Percentiles rank a stretch among this genome's conserved stretches.
Conservation (phyloP, 1,140 invertebrate genomes). For the Hyles vespertilio region DNA sequence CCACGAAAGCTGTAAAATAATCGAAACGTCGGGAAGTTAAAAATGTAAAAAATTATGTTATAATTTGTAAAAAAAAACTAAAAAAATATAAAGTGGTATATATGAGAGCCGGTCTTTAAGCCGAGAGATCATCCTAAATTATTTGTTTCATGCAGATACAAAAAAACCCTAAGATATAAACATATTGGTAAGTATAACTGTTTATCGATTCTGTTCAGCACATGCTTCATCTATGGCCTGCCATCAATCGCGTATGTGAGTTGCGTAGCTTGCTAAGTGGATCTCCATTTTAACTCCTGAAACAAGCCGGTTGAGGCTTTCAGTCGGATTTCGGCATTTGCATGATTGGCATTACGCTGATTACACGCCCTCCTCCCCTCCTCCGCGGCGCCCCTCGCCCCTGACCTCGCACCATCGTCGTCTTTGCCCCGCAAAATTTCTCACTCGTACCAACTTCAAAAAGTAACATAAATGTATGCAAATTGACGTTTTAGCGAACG, state of each 20-base stretch:
- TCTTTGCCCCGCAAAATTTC: slow-evolving; percentile 23
- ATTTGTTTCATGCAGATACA: too few relatives aligned
- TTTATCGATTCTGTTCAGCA: not conserved
- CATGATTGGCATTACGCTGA: slow-evolving; percentile 75
- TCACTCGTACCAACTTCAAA: slow-evolving; percentile 31
- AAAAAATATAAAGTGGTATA: too few relatives aligned
- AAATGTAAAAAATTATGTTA: too few relatives aligned
- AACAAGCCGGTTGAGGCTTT: slow-evolving; percentile 73
- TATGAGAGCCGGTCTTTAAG: too few relatives aligned
- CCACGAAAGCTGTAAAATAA: too few relatives aligned
- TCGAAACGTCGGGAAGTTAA: too few relatives aligned
- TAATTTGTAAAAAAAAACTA: too few relatives aligned
- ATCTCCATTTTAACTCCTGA: slow-evolving; percentile 75
- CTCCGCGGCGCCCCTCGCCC: slow-evolving; percentile 14
- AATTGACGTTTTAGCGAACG: slow-evolving; percentile 51
- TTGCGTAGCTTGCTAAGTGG: slow-evolving; percentile 68
- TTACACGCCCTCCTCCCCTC: slow-evolving; percentile 41
- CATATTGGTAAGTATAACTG: too few relatives aligned
- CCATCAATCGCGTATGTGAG: slow-evolving; percentile 70
- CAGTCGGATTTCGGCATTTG: slow-evolving; percentile 72
- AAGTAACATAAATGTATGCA: slow-evolving; percentile 59
- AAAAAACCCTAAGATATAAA: too few relatives aligned
- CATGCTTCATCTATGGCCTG: slow-evolving; percentile 39
- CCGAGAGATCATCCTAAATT: too few relatives aligned
- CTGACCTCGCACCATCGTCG: not conserved